Evolutionary conservation across 2,888 invertebrate genomes (phyloP), one percentile per base, ranked within the genome.

Genomic region (Caenorhabditis angaria): DNA sequence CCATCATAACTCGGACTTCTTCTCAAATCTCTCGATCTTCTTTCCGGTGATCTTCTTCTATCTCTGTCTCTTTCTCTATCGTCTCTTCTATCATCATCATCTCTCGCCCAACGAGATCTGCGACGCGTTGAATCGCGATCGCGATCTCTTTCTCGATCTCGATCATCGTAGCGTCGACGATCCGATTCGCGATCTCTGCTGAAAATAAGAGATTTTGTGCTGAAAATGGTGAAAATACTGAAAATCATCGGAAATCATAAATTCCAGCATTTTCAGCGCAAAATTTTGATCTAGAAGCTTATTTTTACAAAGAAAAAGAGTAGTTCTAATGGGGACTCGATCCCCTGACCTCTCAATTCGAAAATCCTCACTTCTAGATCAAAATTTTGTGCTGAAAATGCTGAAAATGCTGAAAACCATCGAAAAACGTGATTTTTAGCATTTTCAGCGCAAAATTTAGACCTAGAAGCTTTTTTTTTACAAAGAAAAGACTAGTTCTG

Each of bases 11-110:
- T 41, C 41, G 41, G 41, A 41, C 41, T 41, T 14, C 41, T 41
- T 41, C 41, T 41, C 14, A 18, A 18, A 14, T 41, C 41, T 18
- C 41, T 12, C 3, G 6, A 18, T 14, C 41, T 41, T 41, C 41
- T 41, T 41, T 41, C 41, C 14, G 41, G 18, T 18, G 41, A 41
- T 41, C 41, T 12, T 32, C 60, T 27, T 14, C 18, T 28, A 29
- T 51, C n/a, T 18, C 61, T 57, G 20, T 66, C 54, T 41, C 63
- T 63, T 18, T 55, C 62, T 61, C 61, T 61, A n/a, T 53, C 55
- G 48, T 55, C 55, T 55, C 55, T 55, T 54, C 54, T 27, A 29
- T 54, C 54, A 6, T 10, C 3, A 32, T 56, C 55, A 29, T 56
- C 54, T 54, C 54, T 54, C 18, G 18, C 27, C 58, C 58, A 58